Evolutionary conservation across 2,888 invertebrate species (phyloP), one percentile per base, ranked within the genome.

Genomic region (Agapostemon virescens): DNA sequence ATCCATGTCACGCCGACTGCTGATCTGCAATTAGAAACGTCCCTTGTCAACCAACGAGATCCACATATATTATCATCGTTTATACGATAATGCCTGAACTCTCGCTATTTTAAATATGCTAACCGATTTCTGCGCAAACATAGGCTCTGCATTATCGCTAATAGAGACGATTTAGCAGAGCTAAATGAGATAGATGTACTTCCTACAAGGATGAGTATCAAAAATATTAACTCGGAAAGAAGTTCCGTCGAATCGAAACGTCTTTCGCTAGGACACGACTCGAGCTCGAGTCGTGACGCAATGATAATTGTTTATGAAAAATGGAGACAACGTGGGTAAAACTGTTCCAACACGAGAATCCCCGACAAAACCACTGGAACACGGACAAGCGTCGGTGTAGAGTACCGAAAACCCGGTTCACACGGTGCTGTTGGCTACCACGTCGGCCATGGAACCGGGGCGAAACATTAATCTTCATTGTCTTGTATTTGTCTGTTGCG

Each of bases 1-100:
- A 94, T 96, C 96, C 96, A 96, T 96, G 94, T 94, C 95, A 94
- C 93, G 90, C 91, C 91, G 87, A 91, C 91, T 89, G 88, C 90
- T 89, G 83, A 88, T 92, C 92, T 92, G 88, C 6, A 91, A 90
- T 73, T 33, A 77, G 1, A 69, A 42, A 17, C 5, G n/a, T 63
- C 20, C 20, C 9, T 61, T 20, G 61, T 61, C 26, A 55, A 55
- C 7, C 1, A 49, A 55, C 0, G 7, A 5, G 6, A 7, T 26
- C 55, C 26, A 23, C 26, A 0, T 55, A 0, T 7, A 17, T 7
- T 6, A 26, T 2, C 26, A 6, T 13, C 15, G 26, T 15, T 55
- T 55, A 55, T 6, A 2, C 55, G 0, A 17, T 13, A 49, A 52
- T 15, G 42, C 42, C 15, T 15, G 13, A 40, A 33, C 33, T 33